phyloP scores from a whole-genome alignment of 1,140 invertebrate genomes.

The Propsilocerus akamusi region DNA sequence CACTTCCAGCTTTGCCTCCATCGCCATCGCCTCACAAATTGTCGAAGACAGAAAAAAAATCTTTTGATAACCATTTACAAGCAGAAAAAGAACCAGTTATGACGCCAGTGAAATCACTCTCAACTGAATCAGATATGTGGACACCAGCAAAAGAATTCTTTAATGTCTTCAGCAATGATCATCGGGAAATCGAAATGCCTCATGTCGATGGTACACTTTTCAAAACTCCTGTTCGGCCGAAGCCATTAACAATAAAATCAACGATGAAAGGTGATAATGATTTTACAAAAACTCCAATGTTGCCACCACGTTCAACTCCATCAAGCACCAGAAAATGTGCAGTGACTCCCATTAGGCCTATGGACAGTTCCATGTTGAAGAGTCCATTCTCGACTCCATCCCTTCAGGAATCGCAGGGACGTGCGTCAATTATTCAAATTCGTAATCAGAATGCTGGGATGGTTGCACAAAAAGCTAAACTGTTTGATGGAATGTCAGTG shows the following conservation, averaged over 20 bases:
- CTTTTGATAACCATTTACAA: too few relatives aligned
- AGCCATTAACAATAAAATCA: conserved; percentile 5
- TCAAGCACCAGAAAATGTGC: conserved; percentile 6
- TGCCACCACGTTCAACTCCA: neutral
- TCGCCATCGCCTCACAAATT: conserved; percentile 7
- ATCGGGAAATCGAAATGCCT: neutral
- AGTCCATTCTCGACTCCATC: conserved; percentile 8
- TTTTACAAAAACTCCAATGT: conserved; percentile 2
- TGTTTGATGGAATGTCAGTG: conserved; percentile 33
- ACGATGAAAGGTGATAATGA: neutral
- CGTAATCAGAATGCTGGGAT: conserved; percentile 44
- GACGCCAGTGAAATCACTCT: neutral
- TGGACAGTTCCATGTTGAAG: conserved; percentile 6
- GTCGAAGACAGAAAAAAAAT: neutral
- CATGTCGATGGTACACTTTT: neutral
- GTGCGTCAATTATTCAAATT: conserved; percentile 39
- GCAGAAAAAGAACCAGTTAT: neutral
- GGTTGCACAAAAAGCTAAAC: conserved; percentile 41
- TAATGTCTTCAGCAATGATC: neutral
- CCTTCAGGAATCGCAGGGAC: conserved; percentile 18
- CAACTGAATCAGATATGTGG: conserved; percentile 6
- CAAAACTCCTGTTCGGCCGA: neutral
- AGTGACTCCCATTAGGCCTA: conserved; percentile 6
- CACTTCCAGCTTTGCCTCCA: conserved; percentile 15
- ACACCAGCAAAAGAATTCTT: conserved; percentile 8